These are phyloP conservation scores for Geodia barretti DNA, from an alignment of 37 sponge, comb jelly and placozoan genomes.

Conservation along the genomic window DNA sequence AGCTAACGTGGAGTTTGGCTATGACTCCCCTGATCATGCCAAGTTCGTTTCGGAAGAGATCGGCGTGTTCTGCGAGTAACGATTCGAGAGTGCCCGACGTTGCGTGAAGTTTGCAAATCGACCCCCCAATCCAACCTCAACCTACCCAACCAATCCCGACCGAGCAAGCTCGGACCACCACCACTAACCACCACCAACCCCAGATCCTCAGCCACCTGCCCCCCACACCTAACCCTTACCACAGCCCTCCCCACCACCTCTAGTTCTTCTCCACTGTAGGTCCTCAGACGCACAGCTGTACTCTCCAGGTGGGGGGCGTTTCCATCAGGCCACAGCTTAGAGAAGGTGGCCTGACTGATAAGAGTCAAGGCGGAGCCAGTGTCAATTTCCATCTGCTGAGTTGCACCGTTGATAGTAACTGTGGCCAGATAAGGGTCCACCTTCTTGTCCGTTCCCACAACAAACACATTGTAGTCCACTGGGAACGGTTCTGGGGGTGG, in stretches of 20 bases:
- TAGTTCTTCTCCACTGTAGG: slow-evolving; percentile 44
- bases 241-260: slow-evolving; percentile 16
- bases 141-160: slow-evolving; percentile 38
- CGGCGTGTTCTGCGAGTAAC: slow-evolving; percentile 7
- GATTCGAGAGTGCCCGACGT: neutral
- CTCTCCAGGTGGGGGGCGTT: neutral
- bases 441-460: neutral
- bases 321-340: neutral
- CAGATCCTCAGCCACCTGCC: neutral
- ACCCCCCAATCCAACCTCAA: neutral
- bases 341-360: neutral
- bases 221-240: slow-evolving; percentile 18
- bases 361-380: slow-evolving; percentile 33
- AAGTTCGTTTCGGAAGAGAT: slow-evolving; percentile 25
- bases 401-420: slow-evolving; percentile 4
- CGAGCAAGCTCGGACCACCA: slow-evolving; percentile 49
- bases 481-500: no score
- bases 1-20: slow-evolving; percentile 1
- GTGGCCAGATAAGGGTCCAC: slow-evolving; percentile 1
- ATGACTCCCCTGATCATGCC: slow-evolving; percentile 15
- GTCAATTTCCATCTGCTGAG: slow-evolving; percentile 38
- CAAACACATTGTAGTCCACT: neutral
- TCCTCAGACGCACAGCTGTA: neutral
- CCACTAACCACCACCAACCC: slow-evolving; percentile 23
- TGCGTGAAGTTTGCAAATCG: neutral